Conservation (phyloP, 2,888 invertebrate species). For the Leucophenga montana region DNA sequence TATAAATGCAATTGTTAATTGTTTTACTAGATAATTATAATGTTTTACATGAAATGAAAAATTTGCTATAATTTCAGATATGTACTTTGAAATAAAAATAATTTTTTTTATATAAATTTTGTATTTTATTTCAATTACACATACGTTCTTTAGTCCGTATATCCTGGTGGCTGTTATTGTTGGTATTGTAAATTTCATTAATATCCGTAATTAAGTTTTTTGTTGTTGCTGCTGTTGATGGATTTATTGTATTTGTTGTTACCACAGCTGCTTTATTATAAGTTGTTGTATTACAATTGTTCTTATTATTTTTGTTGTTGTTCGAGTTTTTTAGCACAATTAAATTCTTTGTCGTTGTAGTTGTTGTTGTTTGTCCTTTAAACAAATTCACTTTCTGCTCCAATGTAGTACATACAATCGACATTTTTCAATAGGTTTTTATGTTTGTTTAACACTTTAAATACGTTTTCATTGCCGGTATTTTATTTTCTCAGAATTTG, state of each 20-base stretch:
- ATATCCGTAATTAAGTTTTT: slow-evolving; percentile 50
- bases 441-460: slow-evolving; percentile 15
- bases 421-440: background rate
- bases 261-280: slow-evolving; percentile 31
- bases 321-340: slow-evolving; percentile 46
- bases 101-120: background rate
- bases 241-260: slow-evolving; percentile 24
- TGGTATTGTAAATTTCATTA: slow-evolving; percentile 27
- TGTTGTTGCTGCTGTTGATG: slow-evolving; percentile 19
- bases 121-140: slow-evolving; percentile 10
- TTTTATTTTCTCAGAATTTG: no score
- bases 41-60: no score
- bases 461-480: no score
- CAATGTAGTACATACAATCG: slow-evolving; percentile 62
- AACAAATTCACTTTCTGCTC: slow-evolving; percentile 67
- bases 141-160: slow-evolving; percentile 28
- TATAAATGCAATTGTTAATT: no score
- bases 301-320: slow-evolving; percentile 39
- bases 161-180: slow-evolving; percentile 34
- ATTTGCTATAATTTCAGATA: no score
- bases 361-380: slow-evolving; percentile 55
- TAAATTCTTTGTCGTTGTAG: slow-evolving; percentile 48
- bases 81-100: no score
- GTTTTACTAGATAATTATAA: no score
- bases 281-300: slow-evolving; percentile 43